Percentiles rank a stretch among this genome's conserved stretches.
Evolutionary conservation across 1,140 invertebrate species (phyloP).

Genomic region (Euschistus heros): DNA sequence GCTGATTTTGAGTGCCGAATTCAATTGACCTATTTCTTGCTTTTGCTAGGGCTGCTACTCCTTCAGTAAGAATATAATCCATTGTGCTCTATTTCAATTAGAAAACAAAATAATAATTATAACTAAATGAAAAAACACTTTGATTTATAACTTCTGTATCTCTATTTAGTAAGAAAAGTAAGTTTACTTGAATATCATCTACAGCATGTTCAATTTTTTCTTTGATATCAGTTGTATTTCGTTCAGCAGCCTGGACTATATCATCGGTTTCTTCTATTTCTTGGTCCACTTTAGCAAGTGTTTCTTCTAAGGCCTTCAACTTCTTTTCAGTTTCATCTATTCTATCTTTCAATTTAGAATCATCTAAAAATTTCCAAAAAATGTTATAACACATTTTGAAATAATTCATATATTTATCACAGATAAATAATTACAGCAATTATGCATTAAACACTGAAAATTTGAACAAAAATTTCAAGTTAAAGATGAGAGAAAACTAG

Average conservation of each 20-base stretch:
- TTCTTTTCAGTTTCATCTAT: conserved; percentile 54
- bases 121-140: no score
- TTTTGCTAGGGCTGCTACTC: conserved; percentile 59
- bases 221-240: conserved; percentile 62
- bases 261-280: conserved; percentile 48
- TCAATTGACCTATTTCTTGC: conserved; percentile 71
- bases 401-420: conserved; percentile 1
- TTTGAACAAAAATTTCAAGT: no score
- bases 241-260: conserved; percentile 48
- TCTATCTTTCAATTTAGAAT: conserved; percentile 51
- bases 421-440: conserved; percentile 1
- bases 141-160: no score
- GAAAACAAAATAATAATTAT: neutral
- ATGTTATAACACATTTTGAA: neutral
- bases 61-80: conserved; percentile 68
- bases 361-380: conserved; percentile 37
- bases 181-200: conserved; percentile 27
- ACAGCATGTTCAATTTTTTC: conserved; percentile 40
- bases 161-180: neutral
- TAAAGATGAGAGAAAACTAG: no score
- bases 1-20: conserved; percentile 79
- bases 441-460: conserved; percentile 19
- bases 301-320: conserved; percentile 51
- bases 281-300: conserved; percentile 48
- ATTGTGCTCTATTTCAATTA: conserved; percentile 42